Evolutionary conservation across 2,113 vertebrate genomes (phyloP).

Genomic region (Naja naja): DNA sequence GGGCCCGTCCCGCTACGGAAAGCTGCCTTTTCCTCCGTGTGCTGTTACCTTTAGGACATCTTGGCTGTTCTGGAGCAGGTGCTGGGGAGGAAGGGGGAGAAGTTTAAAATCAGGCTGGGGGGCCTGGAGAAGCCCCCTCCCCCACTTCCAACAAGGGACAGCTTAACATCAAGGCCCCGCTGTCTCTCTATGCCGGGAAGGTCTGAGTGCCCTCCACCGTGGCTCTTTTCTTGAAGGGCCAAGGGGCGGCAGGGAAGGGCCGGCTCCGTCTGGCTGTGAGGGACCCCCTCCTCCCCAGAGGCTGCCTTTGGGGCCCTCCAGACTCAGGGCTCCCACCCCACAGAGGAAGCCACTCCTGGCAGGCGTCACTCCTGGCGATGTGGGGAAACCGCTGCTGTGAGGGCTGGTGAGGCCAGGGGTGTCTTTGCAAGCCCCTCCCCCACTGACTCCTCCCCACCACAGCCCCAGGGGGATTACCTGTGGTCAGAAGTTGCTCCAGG

Average conservation of each 20-base stretch:
- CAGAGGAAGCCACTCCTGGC: no score
- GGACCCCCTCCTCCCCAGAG: no score
- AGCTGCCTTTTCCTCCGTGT: no score
- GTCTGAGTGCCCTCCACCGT: rapidly evolving
- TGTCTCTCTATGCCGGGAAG: not conserved
- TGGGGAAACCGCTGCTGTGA: no score
- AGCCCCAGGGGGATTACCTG: not conserved
- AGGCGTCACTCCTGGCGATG: no score
- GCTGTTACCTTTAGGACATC: rapidly evolving
- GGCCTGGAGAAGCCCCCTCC: not conserved
- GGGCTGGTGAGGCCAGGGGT: no score
- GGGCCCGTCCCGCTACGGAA: no score
- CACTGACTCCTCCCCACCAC: rapidly evolving
- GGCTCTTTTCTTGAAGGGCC: not conserved
- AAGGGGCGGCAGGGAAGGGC: not conserved
- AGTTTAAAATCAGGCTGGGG: not conserved
- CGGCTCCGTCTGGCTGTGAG: not conserved
- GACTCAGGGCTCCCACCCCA: not conserved
- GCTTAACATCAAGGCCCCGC: rapidly evolving
- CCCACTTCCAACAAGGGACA: not conserved
- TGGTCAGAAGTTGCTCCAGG: not conserved
- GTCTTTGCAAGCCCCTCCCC: no score
- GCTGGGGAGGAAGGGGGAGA: no score
- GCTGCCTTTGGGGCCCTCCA: no score
- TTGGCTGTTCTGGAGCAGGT: no score